phyloP scores from a whole-genome alignment of 2,113 vertebrate genomes.

The Trichechus manatus region DNA sequence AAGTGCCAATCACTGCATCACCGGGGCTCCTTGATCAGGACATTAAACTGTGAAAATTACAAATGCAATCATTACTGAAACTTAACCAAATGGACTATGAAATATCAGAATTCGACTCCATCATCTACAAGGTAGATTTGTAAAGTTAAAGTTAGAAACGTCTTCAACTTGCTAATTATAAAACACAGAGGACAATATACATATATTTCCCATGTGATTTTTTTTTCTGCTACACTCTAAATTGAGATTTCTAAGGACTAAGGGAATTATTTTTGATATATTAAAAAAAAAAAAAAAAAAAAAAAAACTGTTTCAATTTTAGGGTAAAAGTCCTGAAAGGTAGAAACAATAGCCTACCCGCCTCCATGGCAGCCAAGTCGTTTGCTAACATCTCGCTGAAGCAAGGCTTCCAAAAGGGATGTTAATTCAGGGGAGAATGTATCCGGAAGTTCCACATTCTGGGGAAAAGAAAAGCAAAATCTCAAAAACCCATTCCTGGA shows the following conservation, averaged over 20 bases:
- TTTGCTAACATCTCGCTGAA: conserved; percentile 95
- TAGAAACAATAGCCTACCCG: conserved; percentile 88
- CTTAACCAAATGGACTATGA: too few species aligned
- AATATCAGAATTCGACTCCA: neutral
- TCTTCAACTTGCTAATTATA: neutral
- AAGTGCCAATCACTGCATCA: too few species aligned
- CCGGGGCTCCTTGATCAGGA: too few species aligned
- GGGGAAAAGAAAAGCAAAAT: fast-evolving
- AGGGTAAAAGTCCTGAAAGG: fast-evolving
- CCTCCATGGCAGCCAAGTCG: conserved; percentile 95
- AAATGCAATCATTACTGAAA: neutral
- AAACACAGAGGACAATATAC: neutral
- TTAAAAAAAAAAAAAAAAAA: fast-evolving
- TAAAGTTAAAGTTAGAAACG: neutral
- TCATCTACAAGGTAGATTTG: neutral
- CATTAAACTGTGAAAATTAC: neutral
- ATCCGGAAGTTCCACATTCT: conserved; percentile 98
- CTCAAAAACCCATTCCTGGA: neutral
- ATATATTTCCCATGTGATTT: fast-evolving
- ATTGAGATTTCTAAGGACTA: neutral
- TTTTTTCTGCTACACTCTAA: neutral
- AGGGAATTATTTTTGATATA: neutral
- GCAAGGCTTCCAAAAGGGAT: conserved; percentile 95
- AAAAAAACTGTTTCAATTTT: fast-evolving
- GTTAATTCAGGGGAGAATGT: conserved; percentile 95